phyloP scores from a whole-genome alignment of 2,888 invertebrate species.

The Lysandra coridon region DNA sequence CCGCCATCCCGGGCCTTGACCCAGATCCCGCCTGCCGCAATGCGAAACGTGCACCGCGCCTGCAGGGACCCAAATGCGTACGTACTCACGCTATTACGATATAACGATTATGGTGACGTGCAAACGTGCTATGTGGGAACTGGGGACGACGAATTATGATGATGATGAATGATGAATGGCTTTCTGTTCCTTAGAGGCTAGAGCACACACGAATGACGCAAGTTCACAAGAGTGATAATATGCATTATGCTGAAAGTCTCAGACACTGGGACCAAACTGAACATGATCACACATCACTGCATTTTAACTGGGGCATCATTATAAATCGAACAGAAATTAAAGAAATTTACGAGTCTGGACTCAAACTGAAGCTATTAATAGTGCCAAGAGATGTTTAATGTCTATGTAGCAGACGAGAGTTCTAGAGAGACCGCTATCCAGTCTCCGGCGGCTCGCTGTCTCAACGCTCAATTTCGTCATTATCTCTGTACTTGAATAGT shows the following conservation, averaged over 20 bases:
- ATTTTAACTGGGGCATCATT: too few species aligned
- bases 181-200: too few species aligned
- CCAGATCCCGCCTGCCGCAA: slow-evolving; percentile 37
- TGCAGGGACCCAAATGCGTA: not conserved
- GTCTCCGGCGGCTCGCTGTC: not conserved
- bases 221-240: too few species aligned
- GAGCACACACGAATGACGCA: too few species aligned
- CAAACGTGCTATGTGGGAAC: not conserved
- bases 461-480: not conserved
- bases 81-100: not conserved
- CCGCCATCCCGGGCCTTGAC: slow-evolving; percentile 35
- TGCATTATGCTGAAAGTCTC: too few species aligned
- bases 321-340: too few species aligned
- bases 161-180: too few species aligned
- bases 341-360: too few species aligned
- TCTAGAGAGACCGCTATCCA: not conserved
- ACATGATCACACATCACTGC: too few species aligned
- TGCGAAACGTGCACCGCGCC: slow-evolving; percentile 36
- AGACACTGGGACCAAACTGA: too few species aligned
- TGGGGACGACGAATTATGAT: not conserved
- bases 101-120: not conserved
- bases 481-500: not conserved
- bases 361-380: too few species aligned
- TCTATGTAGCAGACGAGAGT: not conserved
- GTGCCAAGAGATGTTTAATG: too few species aligned